Percentiles rank a stretch among this genome's conserved stretches.
Conservation (phyloP, 2,113 vertebrate genomes). For the Tetrax tetrax region DNA sequence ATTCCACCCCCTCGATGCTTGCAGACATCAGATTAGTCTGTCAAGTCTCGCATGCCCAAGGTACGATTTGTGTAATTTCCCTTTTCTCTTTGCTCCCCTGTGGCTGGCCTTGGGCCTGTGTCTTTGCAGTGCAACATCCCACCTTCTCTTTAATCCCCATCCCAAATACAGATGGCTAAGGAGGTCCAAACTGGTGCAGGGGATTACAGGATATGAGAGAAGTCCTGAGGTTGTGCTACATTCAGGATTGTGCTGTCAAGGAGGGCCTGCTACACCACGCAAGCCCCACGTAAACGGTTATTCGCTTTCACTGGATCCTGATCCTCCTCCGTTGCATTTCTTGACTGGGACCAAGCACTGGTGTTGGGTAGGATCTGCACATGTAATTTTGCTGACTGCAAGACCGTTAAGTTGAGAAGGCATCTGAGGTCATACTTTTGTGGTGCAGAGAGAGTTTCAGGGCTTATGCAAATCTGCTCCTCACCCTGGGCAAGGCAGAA, state of each 20-base stretch:
- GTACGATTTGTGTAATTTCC: fast-evolving
- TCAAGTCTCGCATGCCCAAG: fast-evolving
- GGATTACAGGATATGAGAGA: background rate
- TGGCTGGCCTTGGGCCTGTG: background rate
- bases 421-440: background rate
- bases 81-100: background rate
- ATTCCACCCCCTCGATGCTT: background rate
- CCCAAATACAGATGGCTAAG: background rate
- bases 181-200: background rate
- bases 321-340: background rate
- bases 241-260: background rate
- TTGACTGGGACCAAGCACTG: background rate
- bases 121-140: background rate
- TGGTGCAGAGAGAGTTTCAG: background rate
- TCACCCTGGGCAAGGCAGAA: background rate
- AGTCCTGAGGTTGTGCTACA: fast-evolving
- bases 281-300: background rate
- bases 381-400: background rate
- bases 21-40: background rate
- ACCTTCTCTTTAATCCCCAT: background rate
- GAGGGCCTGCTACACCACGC: background rate
- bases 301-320: background rate
- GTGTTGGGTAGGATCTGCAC: background rate
- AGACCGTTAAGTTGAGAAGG: background rate
- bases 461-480: background rate